Evolutionary conservation across 2,888 invertebrate genomes (phyloP), one percentile per base, ranked within the genome.

Genomic region (Drepanosiphum platanoidis): DNA sequence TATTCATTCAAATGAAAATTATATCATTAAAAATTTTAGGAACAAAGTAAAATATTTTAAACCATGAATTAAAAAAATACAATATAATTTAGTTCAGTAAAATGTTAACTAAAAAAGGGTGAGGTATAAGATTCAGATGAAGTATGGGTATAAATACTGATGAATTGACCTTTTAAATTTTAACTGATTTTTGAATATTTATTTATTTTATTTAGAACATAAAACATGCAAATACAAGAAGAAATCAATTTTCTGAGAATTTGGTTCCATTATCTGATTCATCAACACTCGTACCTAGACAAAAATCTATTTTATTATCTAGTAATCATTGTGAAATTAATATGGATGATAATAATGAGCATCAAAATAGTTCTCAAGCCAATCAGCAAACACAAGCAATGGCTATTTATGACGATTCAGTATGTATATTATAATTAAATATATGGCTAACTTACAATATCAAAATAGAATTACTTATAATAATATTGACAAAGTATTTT

Each of bases 141-240:
- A n/a, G n/a, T n/a, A n/a, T n/a, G n/a, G n/a, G n/a, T n/a, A n/a
- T n/a, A n/a, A n/a, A n/a, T n/a, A n/a, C n/a, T n/a, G n/a, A n/a
- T n/a, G n/a, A n/a, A n/a, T n/a, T n/a, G n/a, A n/a, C n/a, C n/a
- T n/a, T n/a, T n/a, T n/a, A n/a, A n/a, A n/a, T n/a, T n/a, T n/a
- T n/a, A n/a, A n/a, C n/a, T n/a, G n/a, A n/a, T n/a, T n/a, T n/a
- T n/a, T 58, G 32, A 52, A 42, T n/a, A 32, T 74, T 34, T 75
- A 32, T 78, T 61, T 79, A 77, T 72, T 81, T 61, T 82, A 39
- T 79, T 61, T 75, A 87, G 93, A 99, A 98, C 91, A 91, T 99
- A 89, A 97, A 97, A 90, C 96, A 97, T 88, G 98, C 99, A 90
- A 97, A 97, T 89, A 94, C 92, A 87, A 93, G 99, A 88, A 92